These are phyloP conservation scores for Dendrocincla fuliginosa DNA, from an alignment of 2,797 vertebrate genomes.

Conservation along the genomic window DNA sequence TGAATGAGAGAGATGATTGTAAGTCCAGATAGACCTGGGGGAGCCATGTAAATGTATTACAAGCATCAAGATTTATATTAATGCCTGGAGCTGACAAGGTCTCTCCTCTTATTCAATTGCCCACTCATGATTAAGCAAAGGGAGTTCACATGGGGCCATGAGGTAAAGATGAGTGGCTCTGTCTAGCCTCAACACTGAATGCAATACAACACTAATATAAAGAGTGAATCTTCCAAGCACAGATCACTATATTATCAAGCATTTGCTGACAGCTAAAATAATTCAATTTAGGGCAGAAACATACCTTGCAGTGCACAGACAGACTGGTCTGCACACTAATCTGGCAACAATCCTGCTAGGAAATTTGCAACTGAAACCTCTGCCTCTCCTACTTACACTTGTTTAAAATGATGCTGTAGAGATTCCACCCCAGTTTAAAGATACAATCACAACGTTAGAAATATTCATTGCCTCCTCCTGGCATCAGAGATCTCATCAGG, in stretches of 20 bases:
- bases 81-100: constrained; percentile 49
- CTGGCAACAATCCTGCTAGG: background rate
- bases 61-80: constrained; percentile 46
- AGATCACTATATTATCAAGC: constrained; percentile 42
- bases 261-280: constrained; percentile 47
- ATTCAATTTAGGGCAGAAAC: constrained; percentile 28
- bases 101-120: constrained; percentile 48
- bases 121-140: constrained; percentile 34
- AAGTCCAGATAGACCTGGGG: background rate
- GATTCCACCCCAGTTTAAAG: background rate
- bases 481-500: background rate
- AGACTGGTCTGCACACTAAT: background rate
- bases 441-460: background rate
- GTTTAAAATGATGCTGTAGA: background rate
- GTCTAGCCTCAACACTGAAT: constrained; percentile 3
- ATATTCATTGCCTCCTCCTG: background rate
- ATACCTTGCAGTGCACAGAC: background rate
- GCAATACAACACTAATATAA: constrained; percentile 22
- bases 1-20: background rate
- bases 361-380: background rate
- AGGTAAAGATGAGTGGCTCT: constrained; percentile 39
- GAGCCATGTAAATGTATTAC: constrained; percentile 10
- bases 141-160: background rate
- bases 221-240: constrained; percentile 23
- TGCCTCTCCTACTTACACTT: background rate